Evolutionary conservation across 1,140 invertebrate genomes (phyloP).

Genomic region (Eurosta solidaginis): DNA sequence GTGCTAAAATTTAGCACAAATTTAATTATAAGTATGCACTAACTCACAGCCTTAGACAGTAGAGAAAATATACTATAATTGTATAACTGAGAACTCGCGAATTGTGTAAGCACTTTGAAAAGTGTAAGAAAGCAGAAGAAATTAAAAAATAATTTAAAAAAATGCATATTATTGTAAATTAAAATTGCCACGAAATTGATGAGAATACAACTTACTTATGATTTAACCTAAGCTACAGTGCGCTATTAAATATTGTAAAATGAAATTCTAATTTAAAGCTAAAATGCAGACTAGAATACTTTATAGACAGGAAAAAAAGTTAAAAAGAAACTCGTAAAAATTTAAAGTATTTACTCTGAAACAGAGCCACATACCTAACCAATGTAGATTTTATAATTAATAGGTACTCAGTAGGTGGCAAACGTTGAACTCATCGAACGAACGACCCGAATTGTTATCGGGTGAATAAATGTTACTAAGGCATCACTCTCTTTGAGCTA

Average conservation of each 20-base stretch:
- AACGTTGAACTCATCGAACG: background rate
- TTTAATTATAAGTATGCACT: no score
- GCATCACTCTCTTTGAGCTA: no score
- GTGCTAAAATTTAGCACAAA: background rate
- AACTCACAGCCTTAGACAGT: background rate
- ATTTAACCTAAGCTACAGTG: background rate
- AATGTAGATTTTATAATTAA: slow-evolving; percentile 14
- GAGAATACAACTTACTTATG: background rate
- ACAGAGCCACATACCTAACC: background rate
- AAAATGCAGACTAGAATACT: slow-evolving; percentile 17
- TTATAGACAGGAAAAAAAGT: background rate
- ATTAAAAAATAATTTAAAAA: background rate
- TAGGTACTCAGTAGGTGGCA: background rate
- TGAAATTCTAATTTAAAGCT: background rate
- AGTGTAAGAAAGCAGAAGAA: background rate
- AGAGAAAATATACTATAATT: background rate
- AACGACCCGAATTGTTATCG: no score
- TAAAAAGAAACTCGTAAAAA: background rate
- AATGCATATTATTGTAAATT: background rate
- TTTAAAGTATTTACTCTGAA: slow-evolving; percentile 7
- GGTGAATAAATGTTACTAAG: no score
- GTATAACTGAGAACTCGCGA: background rate
- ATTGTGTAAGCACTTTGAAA: background rate
- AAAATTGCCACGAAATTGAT: background rate
- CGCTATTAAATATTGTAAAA: background rate